Evolutionary conservation across 2,113 vertebrate species (phyloP), one percentile per base, ranked within the genome.

Genomic region (Egretta garzetta): DNA sequence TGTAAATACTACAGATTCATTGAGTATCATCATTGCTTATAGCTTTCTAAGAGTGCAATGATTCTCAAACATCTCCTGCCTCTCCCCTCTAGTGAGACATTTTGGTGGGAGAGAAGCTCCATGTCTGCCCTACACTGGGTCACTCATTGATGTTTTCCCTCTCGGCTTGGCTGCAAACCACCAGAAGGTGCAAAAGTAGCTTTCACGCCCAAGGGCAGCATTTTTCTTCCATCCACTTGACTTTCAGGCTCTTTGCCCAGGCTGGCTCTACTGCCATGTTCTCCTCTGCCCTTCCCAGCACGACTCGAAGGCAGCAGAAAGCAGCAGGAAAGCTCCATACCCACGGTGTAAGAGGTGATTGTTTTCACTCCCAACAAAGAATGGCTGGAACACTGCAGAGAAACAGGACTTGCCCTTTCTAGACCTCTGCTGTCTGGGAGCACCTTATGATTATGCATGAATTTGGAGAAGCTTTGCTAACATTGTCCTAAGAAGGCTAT

Each of bases 151-250:
- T 47, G 18, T 80, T 92, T 90, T 90, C 49, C 74, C 27, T 86
- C 90, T 73, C 74, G 88, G 66, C 53, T 95, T 90, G 92, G 52
- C 82, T 88, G 49, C 90, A 92, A 96, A 96, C 43, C 58, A 64
- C 66, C 94, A 86, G 87, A 88, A 95, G 79, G 56, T 93, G 85
- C 62, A 90, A 28, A 93, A 75, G 58, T 5, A 37, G 43, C 43
- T 92, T 82, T 93, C 70, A 59, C 4, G 4, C 82, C 62, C 88
- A 88, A 64, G 49, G 62, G 49, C 66, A 68, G 67, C 39, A 2
- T 12, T 88, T 72, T 64, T 39, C 27, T 90, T 30, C 33, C 82
- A 64, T 72, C 91, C 93, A 58, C 62, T 80, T 80, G 67, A 32
- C 73, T 93, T 95, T 75, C 71, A 68, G 82, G 86, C 88, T 90